A percentile compares a stretch with the other conserved stretches of the same genome.
Evolutionary conservation across 2,797 vertebrate genomes (phyloP).

Genomic region (Remorina albescens): DNA sequence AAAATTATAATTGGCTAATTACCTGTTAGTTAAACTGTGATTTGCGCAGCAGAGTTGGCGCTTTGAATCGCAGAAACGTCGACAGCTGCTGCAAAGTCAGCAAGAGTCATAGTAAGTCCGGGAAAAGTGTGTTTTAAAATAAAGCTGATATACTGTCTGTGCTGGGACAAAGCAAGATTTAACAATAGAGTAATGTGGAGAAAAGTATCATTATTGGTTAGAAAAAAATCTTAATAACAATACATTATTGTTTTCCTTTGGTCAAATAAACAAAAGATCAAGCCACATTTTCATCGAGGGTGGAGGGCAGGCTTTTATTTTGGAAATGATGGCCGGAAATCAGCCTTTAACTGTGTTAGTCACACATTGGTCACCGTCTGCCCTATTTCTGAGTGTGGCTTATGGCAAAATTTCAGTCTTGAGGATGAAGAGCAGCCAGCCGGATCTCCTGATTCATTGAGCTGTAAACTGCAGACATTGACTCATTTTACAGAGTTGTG

Average conservation of each 20-base stretch:
- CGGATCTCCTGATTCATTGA: slow-evolving; percentile 1
- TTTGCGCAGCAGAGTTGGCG: not conserved
- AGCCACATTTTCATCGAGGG: not conserved
- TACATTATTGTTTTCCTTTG: not conserved
- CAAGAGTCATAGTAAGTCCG: not conserved
- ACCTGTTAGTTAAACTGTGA: not conserved
- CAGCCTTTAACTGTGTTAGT: not conserved
- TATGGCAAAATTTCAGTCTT: slow-evolving; percentile 52
- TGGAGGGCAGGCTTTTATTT: slow-evolving; percentile 38
- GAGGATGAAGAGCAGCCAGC: slow-evolving; percentile 33
- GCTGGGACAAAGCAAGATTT: not conserved
- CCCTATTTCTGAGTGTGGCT: not conserved
- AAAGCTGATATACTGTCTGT: not conserved
- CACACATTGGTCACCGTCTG: not conserved
- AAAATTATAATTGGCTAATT: too few relatives aligned
- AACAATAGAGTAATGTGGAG: too few relatives aligned
- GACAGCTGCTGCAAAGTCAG: not conserved
- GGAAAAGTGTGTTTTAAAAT: not conserved
- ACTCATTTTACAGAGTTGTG: not conserved
- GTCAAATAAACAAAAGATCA: too few relatives aligned
- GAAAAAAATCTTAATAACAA: too few relatives aligned
- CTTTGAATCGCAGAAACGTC: not conserved
- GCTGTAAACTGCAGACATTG: not conserved
- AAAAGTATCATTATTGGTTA: too few relatives aligned
- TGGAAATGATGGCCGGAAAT: slow-evolving; percentile 56